Evolutionary conservation across 1,140 invertebrate genomes (phyloP).

Genomic region (Lepidotrigona ventralis): DNA sequence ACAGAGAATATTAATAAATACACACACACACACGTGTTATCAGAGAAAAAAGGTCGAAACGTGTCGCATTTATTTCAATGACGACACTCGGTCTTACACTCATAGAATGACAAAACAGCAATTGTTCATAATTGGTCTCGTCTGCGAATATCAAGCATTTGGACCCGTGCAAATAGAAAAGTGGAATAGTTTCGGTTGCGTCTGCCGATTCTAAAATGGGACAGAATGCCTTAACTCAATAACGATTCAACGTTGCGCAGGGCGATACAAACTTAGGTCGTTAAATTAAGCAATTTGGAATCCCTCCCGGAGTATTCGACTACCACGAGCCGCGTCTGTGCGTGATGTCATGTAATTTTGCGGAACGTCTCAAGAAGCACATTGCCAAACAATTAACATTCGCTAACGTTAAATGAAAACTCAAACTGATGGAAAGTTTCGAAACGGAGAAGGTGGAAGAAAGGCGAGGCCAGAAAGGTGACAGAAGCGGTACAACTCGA

Average conservation of each 20-base stretch:
- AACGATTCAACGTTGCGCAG: not conserved
- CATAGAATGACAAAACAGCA: no score
- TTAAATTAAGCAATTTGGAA: slow-evolving; percentile 13
- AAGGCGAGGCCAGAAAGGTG: not conserved
- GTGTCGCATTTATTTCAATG: no score
- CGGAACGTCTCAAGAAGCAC: not conserved
- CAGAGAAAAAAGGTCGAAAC: no score
- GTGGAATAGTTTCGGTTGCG: not conserved
- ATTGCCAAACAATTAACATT: not conserved
- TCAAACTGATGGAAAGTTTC: not conserved
- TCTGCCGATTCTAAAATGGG: slow-evolving; percentile 5
- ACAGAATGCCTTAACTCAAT: not conserved
- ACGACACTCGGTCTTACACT: no score
- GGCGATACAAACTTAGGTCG: slow-evolving; percentile 17
- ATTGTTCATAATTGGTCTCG: no score
- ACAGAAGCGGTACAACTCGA: not conserved
- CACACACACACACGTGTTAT: no score
- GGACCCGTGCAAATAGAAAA: not conserved
- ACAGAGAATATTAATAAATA: no score
- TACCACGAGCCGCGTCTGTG: not conserved
- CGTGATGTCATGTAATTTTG: not conserved
- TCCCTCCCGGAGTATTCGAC: not conserved
- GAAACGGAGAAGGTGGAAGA: no score
- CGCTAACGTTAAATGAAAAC: not conserved
- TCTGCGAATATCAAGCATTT: no score